Evolutionary conservation across 2,113 vertebrate species (phyloP), one percentile per base, ranked within the genome.

Genomic region (Sarotherodon lohbergeri): DNA sequence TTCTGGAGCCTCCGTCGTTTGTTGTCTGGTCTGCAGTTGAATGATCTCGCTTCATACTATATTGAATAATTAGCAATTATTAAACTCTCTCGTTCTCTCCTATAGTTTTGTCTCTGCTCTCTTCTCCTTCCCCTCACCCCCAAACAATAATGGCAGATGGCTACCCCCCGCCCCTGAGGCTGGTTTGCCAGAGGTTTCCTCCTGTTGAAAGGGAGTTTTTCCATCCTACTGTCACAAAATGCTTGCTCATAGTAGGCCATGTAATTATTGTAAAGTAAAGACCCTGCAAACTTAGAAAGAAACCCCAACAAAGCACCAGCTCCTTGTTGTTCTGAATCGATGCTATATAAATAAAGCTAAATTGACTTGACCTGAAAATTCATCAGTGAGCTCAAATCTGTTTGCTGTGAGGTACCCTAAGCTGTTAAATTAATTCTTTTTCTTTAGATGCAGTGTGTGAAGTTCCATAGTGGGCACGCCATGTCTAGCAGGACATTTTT

Each of bases 131-230:
- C 36, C 34, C 63, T 41, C n/a, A 8, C 2, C 11, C 36, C 3
- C 63, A 71, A 24, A 11, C n/a, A 22, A 4, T 71, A 8, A 43
- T n/a, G 9, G 36, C 36, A 43, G 63, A 24, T 4, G 7, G 7
- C 34, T 5, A 12, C 7, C 10, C 16, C 61, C 10, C 4, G 0
- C 5, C 27, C 57, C 27, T 5, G 57, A 32, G 1, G 1, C 29
- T 63, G 36, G 36, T 68, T 68, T 39, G n/a, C n/a, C 19, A 68
- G 34, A 22, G 10, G 19, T 41, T 41, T 68, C 63, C 22, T 68
- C n/a, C 63, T 68, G 36, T 68, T 68, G 39, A 68, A 68, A 14
- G 12, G n/a, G 36, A 68, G 19, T 68, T 68, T 68, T 68, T 68
- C 10, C 34, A 22, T 68, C 19, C 34, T 19, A 22, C 34, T 41